Conservation (phyloP, 2,797 vertebrate species). For the Hyperoplus lanceolatus region DNA sequence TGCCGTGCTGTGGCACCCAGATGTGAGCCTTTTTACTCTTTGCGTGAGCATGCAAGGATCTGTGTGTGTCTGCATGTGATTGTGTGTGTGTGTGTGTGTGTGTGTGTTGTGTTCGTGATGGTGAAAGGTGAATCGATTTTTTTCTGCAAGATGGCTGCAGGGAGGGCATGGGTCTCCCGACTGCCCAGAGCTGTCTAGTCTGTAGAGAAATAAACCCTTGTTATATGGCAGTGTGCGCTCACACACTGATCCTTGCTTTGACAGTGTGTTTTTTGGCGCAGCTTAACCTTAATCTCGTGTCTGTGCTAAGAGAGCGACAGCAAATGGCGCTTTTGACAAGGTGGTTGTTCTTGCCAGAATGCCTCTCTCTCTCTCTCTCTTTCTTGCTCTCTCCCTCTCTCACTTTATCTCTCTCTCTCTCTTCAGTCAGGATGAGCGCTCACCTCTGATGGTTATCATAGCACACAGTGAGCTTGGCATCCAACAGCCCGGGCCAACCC, state of each 20-base stretch:
- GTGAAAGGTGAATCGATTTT: slow-evolving; percentile 73
- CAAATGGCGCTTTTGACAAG: slow-evolving; percentile 60
- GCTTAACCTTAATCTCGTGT: slow-evolving; percentile 78
- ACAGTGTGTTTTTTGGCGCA: slow-evolving; percentile 72
- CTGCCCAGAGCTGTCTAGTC: slow-evolving; percentile 66
- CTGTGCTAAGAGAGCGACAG: slow-evolving; percentile 58
- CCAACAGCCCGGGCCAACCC: slow-evolving; percentile 32
- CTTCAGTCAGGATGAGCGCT: slow-evolving; percentile 39
- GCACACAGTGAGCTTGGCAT: slow-evolving; percentile 28
- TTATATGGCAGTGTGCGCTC: slow-evolving; percentile 41
- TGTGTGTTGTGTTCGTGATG: slow-evolving; percentile 54
- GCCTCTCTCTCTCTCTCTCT: slow-evolving; percentile 18
- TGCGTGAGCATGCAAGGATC: slow-evolving; percentile 18
- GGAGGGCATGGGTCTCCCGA: slow-evolving; percentile 55
- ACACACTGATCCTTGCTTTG: slow-evolving; percentile 68
- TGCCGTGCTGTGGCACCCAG: slow-evolving; percentile 55
- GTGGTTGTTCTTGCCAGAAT: slow-evolving; percentile 55
- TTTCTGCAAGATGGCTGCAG: slow-evolving; percentile 63
- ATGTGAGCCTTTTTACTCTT: slow-evolving; percentile 48
- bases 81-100: slow-evolving; percentile 19
- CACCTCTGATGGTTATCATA: slow-evolving; percentile 64
- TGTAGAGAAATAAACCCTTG: slow-evolving; percentile 64
- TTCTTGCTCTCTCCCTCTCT: no score
- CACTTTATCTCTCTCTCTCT: slow-evolving; percentile 14
- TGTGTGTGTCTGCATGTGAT: slow-evolving; percentile 34